A percentile compares a stretch with the other conserved stretches of the same genome.
Evolutionary conservation across 2,888 invertebrate species (phyloP).

Genomic region (Synanthedon andrenaeformis): DNA sequence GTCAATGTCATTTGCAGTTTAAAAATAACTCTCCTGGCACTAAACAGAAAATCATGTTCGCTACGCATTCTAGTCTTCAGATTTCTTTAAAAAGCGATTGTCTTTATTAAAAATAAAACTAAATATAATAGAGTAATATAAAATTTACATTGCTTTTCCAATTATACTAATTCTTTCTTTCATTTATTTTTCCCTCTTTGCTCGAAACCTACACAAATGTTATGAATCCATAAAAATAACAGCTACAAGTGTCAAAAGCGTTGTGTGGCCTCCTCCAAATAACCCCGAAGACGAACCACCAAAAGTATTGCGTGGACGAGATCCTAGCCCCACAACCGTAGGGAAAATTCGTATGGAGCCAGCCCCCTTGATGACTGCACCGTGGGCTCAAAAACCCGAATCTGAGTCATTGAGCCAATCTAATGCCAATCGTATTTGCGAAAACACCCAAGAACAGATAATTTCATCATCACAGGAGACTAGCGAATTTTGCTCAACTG

Average conservation of each 20-base stretch:
- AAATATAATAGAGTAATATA: conserved; percentile 21
- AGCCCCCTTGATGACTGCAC: conserved; percentile 8
- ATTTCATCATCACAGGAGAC: conserved; percentile 27
- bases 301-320: conserved; percentile 15
- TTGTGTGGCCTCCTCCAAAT: conserved; percentile 66
- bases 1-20: conserved; percentile 36
- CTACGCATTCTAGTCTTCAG: conserved; percentile 28
- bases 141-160: conserved; percentile 14
- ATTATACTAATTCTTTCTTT: conserved; percentile 47
- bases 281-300: conserved; percentile 53
- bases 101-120: conserved; percentile 22
- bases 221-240: conserved; percentile 33
- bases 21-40: conserved; percentile 49
- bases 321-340: conserved; percentile 19
- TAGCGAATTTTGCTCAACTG: conserved; percentile 35
- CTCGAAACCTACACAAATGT: conserved; percentile 12
- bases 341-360: conserved; percentile 18
- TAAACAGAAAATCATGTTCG: conserved; percentile 22
- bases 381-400: background rate
- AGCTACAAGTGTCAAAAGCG: conserved; percentile 64
- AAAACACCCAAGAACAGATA: conserved; percentile 25
- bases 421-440: conserved; percentile 7
- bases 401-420: background rate
- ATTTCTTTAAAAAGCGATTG: conserved; percentile 30
- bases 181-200: conserved; percentile 39